Conservation (phyloP, 1,140 invertebrate genomes). For the Trialeurodes vaporariorum region DNA sequence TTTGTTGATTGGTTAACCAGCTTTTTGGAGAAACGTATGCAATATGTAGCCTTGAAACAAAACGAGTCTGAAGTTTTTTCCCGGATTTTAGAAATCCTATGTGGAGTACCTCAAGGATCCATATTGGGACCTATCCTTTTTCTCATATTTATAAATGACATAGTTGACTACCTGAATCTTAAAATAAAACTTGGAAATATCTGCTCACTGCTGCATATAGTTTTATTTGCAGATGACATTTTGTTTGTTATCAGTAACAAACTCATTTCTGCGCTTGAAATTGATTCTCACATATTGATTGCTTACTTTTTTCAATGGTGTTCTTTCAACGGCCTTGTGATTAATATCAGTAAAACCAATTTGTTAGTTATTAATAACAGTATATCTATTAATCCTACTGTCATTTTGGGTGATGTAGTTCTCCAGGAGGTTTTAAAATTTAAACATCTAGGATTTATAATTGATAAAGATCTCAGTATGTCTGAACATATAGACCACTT, state of each 20-base stretch:
- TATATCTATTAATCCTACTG: too few relatives aligned
- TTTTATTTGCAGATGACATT: not conserved
- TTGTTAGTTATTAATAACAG: too few relatives aligned
- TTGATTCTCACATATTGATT: not conserved
- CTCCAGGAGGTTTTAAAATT: too few relatives aligned
- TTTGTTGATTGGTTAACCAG: not conserved
- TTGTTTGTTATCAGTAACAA: not conserved
- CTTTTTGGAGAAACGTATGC: not conserved
- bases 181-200: not conserved
- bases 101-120: not conserved
- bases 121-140: not conserved
- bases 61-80: not conserved
- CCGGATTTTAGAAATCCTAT: not conserved
- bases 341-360: not conserved
- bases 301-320: not conserved
- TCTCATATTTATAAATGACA: not conserved
- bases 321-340: not conserved
- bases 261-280: not conserved
- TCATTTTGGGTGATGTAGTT: too few relatives aligned
- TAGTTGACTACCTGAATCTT: not conserved
- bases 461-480: too few relatives aligned
- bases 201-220: not conserved
- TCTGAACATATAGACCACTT: too few relatives aligned
- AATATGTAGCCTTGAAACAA: not conserved
- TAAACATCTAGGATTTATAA: too few relatives aligned